Evolutionary conservation across 2,797 vertebrate genomes (phyloP).

Genomic region (Bufotes viridis): DNA sequence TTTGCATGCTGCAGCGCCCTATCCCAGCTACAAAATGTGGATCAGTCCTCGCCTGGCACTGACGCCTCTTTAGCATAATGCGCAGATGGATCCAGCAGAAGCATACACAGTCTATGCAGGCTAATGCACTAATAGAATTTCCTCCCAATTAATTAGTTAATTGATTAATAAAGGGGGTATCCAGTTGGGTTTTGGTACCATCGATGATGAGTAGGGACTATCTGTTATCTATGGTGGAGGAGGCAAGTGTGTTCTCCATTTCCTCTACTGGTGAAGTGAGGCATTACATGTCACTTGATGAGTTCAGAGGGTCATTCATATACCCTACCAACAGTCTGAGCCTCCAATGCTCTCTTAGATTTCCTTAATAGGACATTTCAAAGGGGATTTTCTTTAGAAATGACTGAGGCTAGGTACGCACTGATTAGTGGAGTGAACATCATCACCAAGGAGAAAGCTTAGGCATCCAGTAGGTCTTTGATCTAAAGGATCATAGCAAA

Average conservation of each 20-base stretch:
- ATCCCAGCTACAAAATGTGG: conserved; percentile 14
- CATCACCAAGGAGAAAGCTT: too few relatives aligned
- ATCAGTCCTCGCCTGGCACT: not conserved
- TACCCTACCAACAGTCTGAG: too few relatives aligned
- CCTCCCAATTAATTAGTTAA: not conserved
- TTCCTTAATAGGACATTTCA: too few relatives aligned
- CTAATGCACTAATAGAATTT: not conserved
- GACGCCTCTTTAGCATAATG: not conserved
- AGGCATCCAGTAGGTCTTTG: too few relatives aligned
- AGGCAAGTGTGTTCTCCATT: not conserved
- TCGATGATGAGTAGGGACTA: too few relatives aligned
- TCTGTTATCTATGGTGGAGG: too few relatives aligned
- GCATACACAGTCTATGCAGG: not conserved
- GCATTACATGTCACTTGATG: not conserved
- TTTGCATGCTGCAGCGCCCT: conserved; percentile 1
- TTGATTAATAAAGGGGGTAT: not conserved
- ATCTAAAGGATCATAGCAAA: too few relatives aligned
- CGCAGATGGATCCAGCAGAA: not conserved
- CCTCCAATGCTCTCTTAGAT: too few relatives aligned
- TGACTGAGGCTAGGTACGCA: too few relatives aligned
- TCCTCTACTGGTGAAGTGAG: not conserved
- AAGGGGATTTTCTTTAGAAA: too few relatives aligned
- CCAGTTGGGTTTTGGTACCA: not conserved
- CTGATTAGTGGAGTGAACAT: too few relatives aligned
- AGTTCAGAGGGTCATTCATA: too few relatives aligned